phyloP scores from a whole-genome alignment of 2,113 vertebrate genomes.

The Acrocephalus arundinaceus region DNA sequence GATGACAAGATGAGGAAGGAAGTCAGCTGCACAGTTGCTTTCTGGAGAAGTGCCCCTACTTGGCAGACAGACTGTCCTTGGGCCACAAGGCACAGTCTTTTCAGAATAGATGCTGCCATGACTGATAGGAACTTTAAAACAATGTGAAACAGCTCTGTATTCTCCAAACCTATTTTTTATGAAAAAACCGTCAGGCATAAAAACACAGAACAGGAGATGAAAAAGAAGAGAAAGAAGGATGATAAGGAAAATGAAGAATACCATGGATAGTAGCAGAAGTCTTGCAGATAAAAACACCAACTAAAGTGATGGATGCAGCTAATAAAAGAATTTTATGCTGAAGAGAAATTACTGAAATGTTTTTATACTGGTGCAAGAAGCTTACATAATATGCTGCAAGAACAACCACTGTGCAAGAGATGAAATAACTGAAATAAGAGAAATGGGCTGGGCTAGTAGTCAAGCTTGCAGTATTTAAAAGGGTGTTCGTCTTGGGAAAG shows the following conservation, averaged over 20 bases:
- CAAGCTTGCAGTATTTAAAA: not conserved
- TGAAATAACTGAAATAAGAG: not conserved
- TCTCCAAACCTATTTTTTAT: not conserved
- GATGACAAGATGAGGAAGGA: fast-evolving
- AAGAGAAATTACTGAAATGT: not conserved
- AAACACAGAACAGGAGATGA: not conserved
- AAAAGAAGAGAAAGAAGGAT: not conserved
- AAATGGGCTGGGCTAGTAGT: not conserved
- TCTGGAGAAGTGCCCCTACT: not conserved
- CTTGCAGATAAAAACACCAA: not conserved
- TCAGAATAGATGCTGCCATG: not conserved
- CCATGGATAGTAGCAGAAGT: not conserved
- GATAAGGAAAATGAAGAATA: not conserved
- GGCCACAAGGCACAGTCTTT: fast-evolving
- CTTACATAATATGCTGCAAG: not conserved
- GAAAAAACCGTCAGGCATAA: not conserved
- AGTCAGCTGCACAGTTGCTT: not conserved
- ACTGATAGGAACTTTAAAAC: not conserved
- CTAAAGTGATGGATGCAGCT: not conserved
- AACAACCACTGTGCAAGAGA: not conserved
- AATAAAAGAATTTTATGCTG: not conserved
- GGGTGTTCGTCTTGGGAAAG: not conserved
- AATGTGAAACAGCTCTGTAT: not conserved
- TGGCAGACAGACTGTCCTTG: not conserved
- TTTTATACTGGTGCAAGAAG: not conserved